Evolutionary conservation across 2,888 invertebrate species (phyloP), one percentile per base, ranked within the genome.

Genomic region (Epistrophe grossulariae): DNA sequence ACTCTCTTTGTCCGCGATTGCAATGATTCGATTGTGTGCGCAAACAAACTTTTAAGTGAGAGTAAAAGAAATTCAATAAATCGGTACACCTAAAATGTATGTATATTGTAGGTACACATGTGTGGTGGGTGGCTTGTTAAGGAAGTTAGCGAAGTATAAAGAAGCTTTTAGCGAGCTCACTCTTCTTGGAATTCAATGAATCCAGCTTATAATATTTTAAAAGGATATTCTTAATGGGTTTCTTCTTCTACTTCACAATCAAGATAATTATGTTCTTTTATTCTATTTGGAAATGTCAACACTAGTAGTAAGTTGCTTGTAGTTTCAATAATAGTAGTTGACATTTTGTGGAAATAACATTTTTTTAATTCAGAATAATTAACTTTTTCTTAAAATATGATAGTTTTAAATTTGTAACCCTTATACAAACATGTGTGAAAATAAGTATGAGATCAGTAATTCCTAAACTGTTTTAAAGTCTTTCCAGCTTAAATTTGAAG

Each of bases 151-250:
- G 62, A 71, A 64, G 81, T 71, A 66, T 72, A 70, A 71, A 45
- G 55, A 55, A 76, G 35, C 40, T 64, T 48, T 73, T 19, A 55
- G 31, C 35, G 35, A 35, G 43, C 11, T 15, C 28, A 10, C n/a
- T 40, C 15, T 24, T 40, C 9, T 66, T 57, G 72, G 68, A 76
- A 81, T 85, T 81, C 64, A 78, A 81, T 48, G 72, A 70, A 50
- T 79, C 43, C 57, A 73, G 73, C 72, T 79, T 87, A 76, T 74
- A 72, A 74, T 66, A 60, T 76, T 66, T 84, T 82, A 62, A 74
- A 82, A 64, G 81, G 74, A 74, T 78, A 78, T 74, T 81, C 70
- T 85, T 85, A 85, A 81, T 81, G 85, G 81, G 74, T 64, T 85
- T 71, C 66, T 85, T 24, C 24, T 24, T 7, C 31, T 70, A 71